phyloP scores from a whole-genome alignment of 2,888 invertebrate species.

The Drosophila monieri region DNA sequence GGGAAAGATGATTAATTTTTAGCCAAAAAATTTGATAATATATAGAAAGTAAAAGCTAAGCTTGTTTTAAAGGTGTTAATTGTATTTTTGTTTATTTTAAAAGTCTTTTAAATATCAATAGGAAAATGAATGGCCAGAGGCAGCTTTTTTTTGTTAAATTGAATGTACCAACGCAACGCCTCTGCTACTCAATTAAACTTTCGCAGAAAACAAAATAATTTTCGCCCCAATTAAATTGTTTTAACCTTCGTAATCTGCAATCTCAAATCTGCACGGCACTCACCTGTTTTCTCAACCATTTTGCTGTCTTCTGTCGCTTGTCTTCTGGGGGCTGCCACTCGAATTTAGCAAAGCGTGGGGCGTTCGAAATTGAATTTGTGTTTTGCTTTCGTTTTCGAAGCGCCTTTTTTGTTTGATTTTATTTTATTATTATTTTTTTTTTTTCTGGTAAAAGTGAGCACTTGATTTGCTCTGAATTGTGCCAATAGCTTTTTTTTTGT shows the following conservation, averaged over 20 bases:
- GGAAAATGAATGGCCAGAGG: no score
- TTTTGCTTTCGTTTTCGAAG: conserved; percentile 57
- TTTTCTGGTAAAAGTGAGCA: conserved; percentile 50
- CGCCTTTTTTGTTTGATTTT: conserved; percentile 18
- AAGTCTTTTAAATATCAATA: no score
- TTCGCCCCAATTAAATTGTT: conserved; percentile 24
- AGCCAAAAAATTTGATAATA: not conserved
- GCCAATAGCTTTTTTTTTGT: conserved; percentile 65
- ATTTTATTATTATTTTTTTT: not conserved
- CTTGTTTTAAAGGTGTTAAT: not conserved
- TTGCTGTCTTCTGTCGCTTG: conserved; percentile 48
- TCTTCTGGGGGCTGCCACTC: conserved; percentile 49
- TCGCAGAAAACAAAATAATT: conserved; percentile 14
- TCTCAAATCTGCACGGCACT: conserved; percentile 46
- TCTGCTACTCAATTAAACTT: conserved; percentile 8
- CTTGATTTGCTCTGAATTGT: conserved; percentile 61
- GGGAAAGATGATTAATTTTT: conserved; percentile 13
- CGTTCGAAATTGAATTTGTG: conserved; percentile 40
- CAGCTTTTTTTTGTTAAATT: not conserved
- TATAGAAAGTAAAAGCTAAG: conserved; percentile 22
- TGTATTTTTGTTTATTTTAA: not conserved
- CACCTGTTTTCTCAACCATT: conserved; percentile 79
- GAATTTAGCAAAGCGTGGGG: conserved; percentile 62
- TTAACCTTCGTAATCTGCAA: conserved; percentile 31
- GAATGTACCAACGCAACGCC: not conserved